Evolutionary conservation across 2,888 invertebrate species (phyloP).

Genomic region (Leptogaster cylindrica): DNA sequence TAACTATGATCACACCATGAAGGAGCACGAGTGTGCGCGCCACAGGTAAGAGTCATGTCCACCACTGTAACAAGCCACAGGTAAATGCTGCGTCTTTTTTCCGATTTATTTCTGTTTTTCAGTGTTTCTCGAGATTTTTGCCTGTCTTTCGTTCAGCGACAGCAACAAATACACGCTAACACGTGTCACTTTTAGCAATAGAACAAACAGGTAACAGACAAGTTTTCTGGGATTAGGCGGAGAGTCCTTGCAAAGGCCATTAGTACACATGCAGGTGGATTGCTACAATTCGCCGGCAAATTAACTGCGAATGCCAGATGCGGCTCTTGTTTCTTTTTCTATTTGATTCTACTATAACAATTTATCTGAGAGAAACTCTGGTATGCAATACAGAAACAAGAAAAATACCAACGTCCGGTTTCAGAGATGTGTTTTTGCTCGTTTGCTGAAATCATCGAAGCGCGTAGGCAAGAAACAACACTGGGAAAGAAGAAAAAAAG

Average conservation of each 20-base stretch:
- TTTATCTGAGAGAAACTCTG: too few relatives aligned
- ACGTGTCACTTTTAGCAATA: conserved; percentile 42
- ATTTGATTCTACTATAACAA: too few relatives aligned
- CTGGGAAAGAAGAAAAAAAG: conserved; percentile 20
- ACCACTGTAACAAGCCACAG: neutral
- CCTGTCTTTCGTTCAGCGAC: neutral
- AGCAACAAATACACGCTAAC: conserved; percentile 43
- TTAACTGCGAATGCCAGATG: too few relatives aligned
- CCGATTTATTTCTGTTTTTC: neutral
- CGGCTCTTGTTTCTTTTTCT: neutral
- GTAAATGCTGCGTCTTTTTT: neutral
- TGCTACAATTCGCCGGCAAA: conserved; percentile 6
- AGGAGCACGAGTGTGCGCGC: neutral
- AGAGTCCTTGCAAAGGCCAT: conserved; percentile 30
- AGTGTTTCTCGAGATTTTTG: neutral
- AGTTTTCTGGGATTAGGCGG: neutral
- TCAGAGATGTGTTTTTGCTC: conserved; percentile 20
- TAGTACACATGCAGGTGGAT: conserved; percentile 9
- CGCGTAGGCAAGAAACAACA: conserved; percentile 38
- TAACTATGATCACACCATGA: neutral
- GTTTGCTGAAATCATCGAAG: conserved; percentile 34
- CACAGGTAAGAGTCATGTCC: neutral
- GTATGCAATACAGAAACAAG: neutral
- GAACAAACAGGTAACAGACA: conserved; percentile 31
- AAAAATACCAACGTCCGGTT: conserved; percentile 37